Base-by-base conservation (phyloP, 2,113 vertebrate species). In the Dicaeum eximium region DNA sequence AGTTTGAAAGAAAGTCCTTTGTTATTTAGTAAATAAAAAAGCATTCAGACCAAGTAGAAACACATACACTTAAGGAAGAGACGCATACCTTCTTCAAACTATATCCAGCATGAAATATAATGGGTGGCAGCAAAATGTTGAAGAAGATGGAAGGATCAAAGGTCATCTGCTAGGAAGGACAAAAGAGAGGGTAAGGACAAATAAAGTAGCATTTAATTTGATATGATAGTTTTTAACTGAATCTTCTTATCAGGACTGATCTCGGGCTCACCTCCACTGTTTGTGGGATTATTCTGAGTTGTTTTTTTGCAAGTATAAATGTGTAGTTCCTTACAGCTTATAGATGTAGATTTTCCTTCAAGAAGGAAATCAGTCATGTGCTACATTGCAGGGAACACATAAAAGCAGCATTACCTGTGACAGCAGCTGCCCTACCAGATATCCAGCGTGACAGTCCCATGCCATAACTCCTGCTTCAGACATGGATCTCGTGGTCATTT, bases 81-180 rank as follows among this genome's bases (percentile, higher is more conserved):
- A 16, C 13, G 86, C 96, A 94, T 98, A 99, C 98, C 98, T 99
- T 98, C 96, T 99, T 98, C 87, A 99, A 95, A 97, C 98, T 98
- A 69, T 99, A 98, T 86, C 98, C 98, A 87, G 98, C 98, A 66
- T 98, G 98, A 96, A 99, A 98, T 97, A 99, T 99, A 94, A 99
- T 98, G 35, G 98, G 97, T 18, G 98, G 98, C 93, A 99, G 95
- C 95, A 99, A 97, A 95, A 99, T 98, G 87, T 99, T 98, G 98
- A 99, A 99, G 97, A 99, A 98, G 91, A 99, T 98, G 91, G 98
- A 98, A 78, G 98, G 98, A 96, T 99, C 98, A 97, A 99, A 99
- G n/a, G 98, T 98, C 97, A 98, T 98, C 98, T 98, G 97, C 66
- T 96, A 98, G 96, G 96, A 97, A 98, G 48, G 75, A 97, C 50